phyloP scores from a whole-genome alignment of 2,113 vertebrate genomes.

The Syngnathus typhle region DNA sequence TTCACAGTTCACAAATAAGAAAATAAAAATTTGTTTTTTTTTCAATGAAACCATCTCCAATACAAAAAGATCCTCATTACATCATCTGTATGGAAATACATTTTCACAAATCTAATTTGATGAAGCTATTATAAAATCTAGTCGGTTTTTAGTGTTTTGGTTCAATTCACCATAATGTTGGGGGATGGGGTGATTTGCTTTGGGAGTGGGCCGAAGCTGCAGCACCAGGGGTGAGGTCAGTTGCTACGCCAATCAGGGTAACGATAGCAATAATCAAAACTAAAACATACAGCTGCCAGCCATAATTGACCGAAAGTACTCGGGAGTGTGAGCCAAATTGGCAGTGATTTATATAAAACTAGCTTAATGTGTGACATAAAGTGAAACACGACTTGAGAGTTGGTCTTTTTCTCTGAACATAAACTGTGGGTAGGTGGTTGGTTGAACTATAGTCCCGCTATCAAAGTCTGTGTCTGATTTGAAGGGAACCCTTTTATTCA shows the following conservation, averaged over 20 bases:
- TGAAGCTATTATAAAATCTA: neutral
- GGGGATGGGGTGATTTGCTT: neutral
- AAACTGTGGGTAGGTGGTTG: neutral
- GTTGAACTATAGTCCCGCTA: slow-evolving; percentile 13
- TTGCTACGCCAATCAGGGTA: neutral
- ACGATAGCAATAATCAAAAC: neutral
- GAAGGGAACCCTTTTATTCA: slow-evolving; percentile 7
- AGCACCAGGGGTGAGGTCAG: neutral
- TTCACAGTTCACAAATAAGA: neutral
- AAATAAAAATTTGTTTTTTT: neutral
- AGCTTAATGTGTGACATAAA: neutral
- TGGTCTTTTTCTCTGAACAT: slow-evolving; percentile 4
- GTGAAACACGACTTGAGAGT: neutral
- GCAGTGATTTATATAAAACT: neutral
- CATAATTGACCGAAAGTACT: slow-evolving; percentile 1
- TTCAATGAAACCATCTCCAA: neutral
- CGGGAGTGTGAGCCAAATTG: neutral
- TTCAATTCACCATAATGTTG: neutral
- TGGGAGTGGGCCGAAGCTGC: neutral
- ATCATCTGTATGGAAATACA: neutral
- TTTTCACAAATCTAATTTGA: neutral
- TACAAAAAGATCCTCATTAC: neutral
- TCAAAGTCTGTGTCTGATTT: slow-evolving; percentile 14
- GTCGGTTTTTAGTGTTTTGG: neutral
- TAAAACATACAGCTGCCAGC: neutral